phyloP scores from a whole-genome alignment of 2,888 invertebrate species.

The Stenodema calcarata region DNA sequence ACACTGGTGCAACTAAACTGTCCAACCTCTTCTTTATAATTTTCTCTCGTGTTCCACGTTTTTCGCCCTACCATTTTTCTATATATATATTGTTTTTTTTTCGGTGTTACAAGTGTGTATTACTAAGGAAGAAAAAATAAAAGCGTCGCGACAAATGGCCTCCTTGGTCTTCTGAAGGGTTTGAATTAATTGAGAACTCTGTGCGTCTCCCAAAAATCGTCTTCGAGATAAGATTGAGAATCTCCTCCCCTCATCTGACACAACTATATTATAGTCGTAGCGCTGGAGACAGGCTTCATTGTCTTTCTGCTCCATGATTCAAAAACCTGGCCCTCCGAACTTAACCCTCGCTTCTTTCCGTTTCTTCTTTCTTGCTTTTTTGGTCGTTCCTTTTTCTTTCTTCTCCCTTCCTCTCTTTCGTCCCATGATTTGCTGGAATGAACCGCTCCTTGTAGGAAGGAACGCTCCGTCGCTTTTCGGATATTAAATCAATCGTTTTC shows the following conservation, averaged over 20 bases:
- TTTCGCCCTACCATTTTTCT: no score
- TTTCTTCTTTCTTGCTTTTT: neutral
- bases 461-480: neutral
- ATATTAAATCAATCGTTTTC: constrained; percentile 8
- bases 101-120: neutral
- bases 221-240: constrained; percentile 31
- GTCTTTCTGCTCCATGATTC: constrained; percentile 7
- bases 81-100: no score
- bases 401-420: neutral
- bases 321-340: neutral
- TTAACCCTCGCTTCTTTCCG: neutral
- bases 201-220: constrained; percentile 33
- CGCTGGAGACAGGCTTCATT: neutral
- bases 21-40: neutral
- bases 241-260: constrained; percentile 12
- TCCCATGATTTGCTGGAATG: neutral
- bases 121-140: neutral
- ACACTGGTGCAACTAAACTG: neutral
- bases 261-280: constrained; percentile 31
- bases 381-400: neutral
- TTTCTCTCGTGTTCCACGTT: neutral
- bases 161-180: constrained; percentile 14
- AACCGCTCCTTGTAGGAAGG: neutral
- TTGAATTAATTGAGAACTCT: constrained; percentile 45
- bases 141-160: constrained; percentile 29